Evolutionary conservation across 2,888 invertebrate species (phyloP).

Genomic region (Andricus quercusramuli): DNA sequence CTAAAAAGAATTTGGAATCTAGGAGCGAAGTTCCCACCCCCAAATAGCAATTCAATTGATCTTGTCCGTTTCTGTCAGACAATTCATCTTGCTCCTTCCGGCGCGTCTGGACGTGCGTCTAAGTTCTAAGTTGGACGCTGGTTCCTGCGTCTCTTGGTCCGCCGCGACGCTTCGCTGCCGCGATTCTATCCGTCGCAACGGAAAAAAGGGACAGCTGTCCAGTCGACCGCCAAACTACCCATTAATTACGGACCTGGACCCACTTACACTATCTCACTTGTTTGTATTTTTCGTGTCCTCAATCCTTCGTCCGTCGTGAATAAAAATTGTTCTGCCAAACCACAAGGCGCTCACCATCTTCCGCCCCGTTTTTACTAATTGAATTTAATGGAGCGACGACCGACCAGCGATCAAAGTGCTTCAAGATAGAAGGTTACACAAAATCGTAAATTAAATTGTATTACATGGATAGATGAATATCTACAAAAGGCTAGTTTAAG

Average conservation of each 20-base stretch:
- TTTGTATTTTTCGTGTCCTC: constrained; percentile 65
- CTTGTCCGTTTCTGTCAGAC: constrained; percentile 80
- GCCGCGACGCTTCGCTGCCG: constrained; percentile 62
- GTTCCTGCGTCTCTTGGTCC: constrained; percentile 71
- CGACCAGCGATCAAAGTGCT: constrained; percentile 7
- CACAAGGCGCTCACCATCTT: constrained; percentile 41
- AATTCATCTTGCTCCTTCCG: constrained; percentile 80
- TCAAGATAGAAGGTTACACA: too few species aligned
- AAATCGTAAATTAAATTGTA: too few species aligned
- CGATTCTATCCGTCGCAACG: constrained; percentile 67
- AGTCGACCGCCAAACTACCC: constrained; percentile 77
- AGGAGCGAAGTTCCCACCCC: constrained; percentile 51
- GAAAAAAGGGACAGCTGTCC: constrained; percentile 77
- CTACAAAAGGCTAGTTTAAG: too few species aligned
- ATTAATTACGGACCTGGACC: constrained; percentile 74
- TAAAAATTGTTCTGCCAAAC: constrained; percentile 65
- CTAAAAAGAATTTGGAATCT: constrained; percentile 8
- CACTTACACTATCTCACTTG: constrained; percentile 66
- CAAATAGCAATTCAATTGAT: constrained; percentile 82
- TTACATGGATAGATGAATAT: too few species aligned
- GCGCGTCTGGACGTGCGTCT: constrained; percentile 73
- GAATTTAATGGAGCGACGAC: constrained; percentile 27
- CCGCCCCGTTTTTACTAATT: constrained; percentile 35
- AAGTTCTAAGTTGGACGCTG: constrained; percentile 61
- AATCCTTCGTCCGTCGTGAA: constrained; percentile 57